phyloP scores from a whole-genome alignment of 2,113 vertebrate species.

The Desmodus rotundus region DNA sequence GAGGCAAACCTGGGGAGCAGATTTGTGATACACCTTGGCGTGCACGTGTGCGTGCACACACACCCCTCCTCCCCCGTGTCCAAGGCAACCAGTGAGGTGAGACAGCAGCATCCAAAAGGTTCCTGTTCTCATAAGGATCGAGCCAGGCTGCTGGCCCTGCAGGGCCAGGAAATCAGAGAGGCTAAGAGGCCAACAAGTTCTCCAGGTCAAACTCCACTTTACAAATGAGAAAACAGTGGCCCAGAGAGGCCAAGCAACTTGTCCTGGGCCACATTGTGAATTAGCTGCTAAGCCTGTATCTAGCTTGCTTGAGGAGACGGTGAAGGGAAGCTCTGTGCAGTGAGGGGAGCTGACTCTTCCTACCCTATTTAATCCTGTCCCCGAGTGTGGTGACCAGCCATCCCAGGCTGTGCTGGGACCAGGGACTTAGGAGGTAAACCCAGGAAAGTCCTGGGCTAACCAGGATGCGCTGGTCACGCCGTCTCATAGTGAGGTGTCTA shows the following conservation, averaged over 20 bases:
- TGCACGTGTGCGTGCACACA: rapidly evolving
- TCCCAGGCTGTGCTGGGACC: background rate
- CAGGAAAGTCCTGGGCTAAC: background rate
- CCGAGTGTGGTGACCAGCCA: background rate
- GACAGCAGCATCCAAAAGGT: background rate
- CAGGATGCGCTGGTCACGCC: background rate
- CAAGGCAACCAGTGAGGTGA: background rate
- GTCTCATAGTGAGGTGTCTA: background rate
- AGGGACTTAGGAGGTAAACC: background rate
- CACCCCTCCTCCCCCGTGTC: background rate
- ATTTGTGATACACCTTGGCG: background rate
- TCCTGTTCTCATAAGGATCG: background rate
- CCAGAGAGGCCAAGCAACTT: background rate
- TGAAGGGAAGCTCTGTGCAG: background rate
- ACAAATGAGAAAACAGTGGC: background rate
- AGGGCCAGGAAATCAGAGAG: background rate
- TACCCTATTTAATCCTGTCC: background rate
- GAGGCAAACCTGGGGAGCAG: background rate
- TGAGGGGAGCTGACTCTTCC: background rate
- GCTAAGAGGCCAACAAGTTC: background rate
- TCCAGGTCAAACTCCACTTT: background rate
- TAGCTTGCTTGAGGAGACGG: background rate
- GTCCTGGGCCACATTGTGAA: background rate
- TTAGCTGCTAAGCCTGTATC: background rate
- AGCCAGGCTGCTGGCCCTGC: background rate